Conservation (phyloP, 2,797 vertebrate genomes). For the Spondyliosoma cantharus region DNA sequence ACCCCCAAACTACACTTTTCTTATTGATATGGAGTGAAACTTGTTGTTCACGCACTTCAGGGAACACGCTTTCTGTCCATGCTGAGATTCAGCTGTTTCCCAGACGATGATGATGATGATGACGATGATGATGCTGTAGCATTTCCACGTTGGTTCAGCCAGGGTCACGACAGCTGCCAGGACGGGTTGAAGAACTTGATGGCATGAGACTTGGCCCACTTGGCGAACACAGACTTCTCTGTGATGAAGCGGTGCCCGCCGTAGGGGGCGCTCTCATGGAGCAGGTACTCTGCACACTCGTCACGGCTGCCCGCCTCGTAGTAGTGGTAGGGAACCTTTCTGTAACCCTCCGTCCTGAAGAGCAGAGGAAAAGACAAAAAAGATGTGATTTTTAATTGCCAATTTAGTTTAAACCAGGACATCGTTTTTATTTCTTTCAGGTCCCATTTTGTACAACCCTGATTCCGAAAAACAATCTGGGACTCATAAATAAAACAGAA, state of each 20-base stretch:
- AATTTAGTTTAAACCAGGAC: background rate
- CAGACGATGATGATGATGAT: background rate
- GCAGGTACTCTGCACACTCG: conserved; percentile 94
- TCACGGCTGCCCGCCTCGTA: conserved; percentile 93
- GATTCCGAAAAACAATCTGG: too few relatives aligned
- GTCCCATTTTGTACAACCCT: background rate
- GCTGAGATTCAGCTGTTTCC: conserved; percentile 13
- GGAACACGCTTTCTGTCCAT: conserved; percentile 19
- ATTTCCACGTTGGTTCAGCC: conserved; percentile 34
- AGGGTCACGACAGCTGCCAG: conserved; percentile 92
- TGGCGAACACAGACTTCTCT: conserved; percentile 95
- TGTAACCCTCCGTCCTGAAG: conserved; percentile 90
- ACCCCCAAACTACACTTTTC: background rate
- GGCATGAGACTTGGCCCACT: conserved; percentile 93
- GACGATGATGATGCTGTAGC: background rate
- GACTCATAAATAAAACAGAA: too few relatives aligned
- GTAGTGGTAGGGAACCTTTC: conserved; percentile 97
- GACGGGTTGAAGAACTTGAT: conserved; percentile 96
- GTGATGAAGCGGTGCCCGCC: conserved; percentile 98
- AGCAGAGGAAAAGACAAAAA: background rate
- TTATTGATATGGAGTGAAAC: conserved; percentile 14
- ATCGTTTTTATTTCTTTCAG: background rate
- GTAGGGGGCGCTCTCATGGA: conserved; percentile 95
- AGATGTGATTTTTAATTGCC: background rate
- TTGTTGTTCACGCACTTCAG: conserved; percentile 24